These are phyloP conservation scores for Lordiphosa collinella DNA, from an alignment of 1,140 invertebrate genomes.

Conservation along the genomic window DNA sequence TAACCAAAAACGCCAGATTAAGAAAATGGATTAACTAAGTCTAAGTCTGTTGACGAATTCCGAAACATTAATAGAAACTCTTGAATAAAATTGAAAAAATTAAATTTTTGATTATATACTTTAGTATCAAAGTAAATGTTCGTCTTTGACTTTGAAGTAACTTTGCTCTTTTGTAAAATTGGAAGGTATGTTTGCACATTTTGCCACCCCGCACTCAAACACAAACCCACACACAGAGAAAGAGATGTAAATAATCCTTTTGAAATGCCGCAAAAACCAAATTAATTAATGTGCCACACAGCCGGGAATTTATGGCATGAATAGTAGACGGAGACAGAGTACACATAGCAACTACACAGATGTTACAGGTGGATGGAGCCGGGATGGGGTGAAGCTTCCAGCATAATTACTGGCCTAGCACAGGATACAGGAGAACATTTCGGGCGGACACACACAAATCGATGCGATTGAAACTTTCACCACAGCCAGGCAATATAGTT, in stretches of 20 bases:
- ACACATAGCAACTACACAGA: slow-evolving; percentile 33
- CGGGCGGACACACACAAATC: slow-evolving; percentile 33
- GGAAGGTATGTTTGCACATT: too few relatives aligned
- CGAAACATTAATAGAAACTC: too few relatives aligned
- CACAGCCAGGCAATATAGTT: slow-evolving; percentile 52
- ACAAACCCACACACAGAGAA: not conserved
- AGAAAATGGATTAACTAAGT: too few relatives aligned
- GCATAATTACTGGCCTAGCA: slow-evolving; percentile 33
- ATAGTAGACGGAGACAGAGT: slow-evolving; percentile 24
- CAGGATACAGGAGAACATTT: slow-evolving; percentile 3
- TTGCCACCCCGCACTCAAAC: not conserved
- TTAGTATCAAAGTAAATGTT: too few relatives aligned
- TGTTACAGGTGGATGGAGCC: slow-evolving; percentile 51
- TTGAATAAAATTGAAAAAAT: too few relatives aligned
- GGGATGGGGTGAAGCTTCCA: slow-evolving; percentile 5
- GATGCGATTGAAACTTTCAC: slow-evolving; percentile 56
- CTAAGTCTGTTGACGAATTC: too few relatives aligned
- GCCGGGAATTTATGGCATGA: slow-evolving; percentile 68
- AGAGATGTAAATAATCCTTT: slow-evolving; percentile 63
- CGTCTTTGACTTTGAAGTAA: slow-evolving; percentile 1
- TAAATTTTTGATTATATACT: too few relatives aligned
- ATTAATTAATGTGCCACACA: slow-evolving; percentile 77
- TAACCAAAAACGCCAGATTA: too few relatives aligned
- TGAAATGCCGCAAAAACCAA: slow-evolving; percentile 70
- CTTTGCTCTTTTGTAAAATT: not conserved